Evolutionary conservation across 2,888 invertebrate genomes (phyloP).

Genomic region (Trypoxylon attenuatum): DNA sequence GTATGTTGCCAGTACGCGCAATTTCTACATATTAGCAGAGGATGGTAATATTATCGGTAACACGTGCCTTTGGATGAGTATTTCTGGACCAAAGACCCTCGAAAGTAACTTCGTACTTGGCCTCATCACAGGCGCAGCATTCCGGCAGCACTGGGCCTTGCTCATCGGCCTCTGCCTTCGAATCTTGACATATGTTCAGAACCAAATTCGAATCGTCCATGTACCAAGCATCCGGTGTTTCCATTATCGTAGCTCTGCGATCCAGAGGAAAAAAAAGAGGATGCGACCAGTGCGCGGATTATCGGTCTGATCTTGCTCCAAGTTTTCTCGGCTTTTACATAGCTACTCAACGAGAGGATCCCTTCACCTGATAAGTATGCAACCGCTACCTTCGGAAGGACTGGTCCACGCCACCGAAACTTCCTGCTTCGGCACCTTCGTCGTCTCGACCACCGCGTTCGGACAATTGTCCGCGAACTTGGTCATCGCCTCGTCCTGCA

Average conservation of each 20-base stretch:
- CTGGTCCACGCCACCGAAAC: constrained; percentile 94
- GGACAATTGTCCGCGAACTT: constrained; percentile 89
- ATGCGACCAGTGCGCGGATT: not conserved
- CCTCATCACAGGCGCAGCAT: constrained; percentile 97
- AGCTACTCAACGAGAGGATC: constrained; percentile 31
- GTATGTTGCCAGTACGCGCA: no score
- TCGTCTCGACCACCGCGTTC: constrained; percentile 88
- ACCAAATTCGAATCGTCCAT: constrained; percentile 91
- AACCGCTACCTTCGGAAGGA: constrained; percentile 89
- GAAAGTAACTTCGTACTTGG: constrained; percentile 92
- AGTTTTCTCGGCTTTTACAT: no score
- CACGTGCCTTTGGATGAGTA: constrained; percentile 88
- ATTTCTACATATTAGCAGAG: constrained; percentile 22
- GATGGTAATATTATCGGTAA: no score
- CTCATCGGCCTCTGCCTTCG: constrained; percentile 78
- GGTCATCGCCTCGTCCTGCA: constrained; percentile 77
- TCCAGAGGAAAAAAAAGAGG: not conserved
- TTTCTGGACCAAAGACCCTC: constrained; percentile 97
- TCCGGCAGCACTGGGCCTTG: constrained; percentile 75
- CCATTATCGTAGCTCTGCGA: constrained; percentile 89
- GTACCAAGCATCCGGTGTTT: constrained; percentile 88
- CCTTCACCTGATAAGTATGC: constrained; percentile 86
- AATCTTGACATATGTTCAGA: constrained; percentile 86
- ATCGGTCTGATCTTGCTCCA: no score
- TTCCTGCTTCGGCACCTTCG: constrained; percentile 87